Evolutionary conservation across 2,113 vertebrate genomes (phyloP).

Genomic region (Eretmochelys imbricata): DNA sequence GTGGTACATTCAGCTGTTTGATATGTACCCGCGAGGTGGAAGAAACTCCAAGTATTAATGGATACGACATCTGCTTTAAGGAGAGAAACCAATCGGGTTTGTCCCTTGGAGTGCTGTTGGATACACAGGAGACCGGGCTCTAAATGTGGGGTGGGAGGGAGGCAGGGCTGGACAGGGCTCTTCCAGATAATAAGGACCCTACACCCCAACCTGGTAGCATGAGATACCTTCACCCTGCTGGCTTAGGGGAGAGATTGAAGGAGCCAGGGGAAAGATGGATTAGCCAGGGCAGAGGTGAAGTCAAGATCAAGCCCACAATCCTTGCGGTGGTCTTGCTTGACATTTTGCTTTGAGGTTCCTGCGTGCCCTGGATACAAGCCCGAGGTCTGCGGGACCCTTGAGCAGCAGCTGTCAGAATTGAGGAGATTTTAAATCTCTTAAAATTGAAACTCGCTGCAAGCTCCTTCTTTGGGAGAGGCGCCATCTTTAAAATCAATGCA

Average conservation of each 20-base stretch:
- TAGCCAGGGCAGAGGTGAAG: rapidly evolving
- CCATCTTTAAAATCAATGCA: rapidly evolving
- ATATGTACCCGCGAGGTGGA: not conserved
- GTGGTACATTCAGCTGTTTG: not conserved
- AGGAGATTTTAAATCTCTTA: not conserved
- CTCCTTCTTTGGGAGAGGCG: not conserved
- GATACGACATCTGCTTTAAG: not conserved
- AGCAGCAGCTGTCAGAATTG: not conserved
- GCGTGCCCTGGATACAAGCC: not conserved
- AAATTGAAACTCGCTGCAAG: rapidly evolving
- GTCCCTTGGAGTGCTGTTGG: not conserved
- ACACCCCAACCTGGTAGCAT: not conserved
- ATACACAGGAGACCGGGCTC: not conserved
- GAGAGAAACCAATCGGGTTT: not conserved
- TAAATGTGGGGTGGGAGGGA: not conserved
- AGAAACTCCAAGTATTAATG: not conserved
- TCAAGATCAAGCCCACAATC: not conserved
- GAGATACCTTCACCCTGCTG: not conserved
- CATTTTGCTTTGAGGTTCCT: rapidly evolving
- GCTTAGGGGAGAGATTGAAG: not conserved
- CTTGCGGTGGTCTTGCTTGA: rapidly evolving
- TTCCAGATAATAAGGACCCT: not conserved
- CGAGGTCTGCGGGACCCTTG: not conserved
- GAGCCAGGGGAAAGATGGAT: not conserved
- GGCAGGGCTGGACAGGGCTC: not conserved